These are phyloP conservation scores for Plemyria rubiginata DNA, from an alignment of 2,888 invertebrate species.

Conservation along the genomic window DNA sequence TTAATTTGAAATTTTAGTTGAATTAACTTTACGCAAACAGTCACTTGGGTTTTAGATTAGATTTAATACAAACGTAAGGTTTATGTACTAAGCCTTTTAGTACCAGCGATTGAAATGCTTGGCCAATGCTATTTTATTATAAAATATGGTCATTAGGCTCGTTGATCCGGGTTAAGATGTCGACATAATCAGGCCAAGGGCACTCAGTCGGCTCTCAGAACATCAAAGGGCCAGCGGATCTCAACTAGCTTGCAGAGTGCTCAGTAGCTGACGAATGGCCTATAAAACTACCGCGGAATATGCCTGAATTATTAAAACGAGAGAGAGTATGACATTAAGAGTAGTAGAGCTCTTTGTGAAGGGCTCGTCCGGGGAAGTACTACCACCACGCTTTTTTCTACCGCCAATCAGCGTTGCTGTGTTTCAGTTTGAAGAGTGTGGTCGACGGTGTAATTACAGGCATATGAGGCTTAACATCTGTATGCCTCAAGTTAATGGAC, in stretches of 20 bases:
- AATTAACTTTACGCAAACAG: too few relatives aligned
- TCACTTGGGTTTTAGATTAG: too few relatives aligned
- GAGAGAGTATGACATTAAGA: too few relatives aligned
- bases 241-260: constrained; percentile 54
- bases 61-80: neutral
- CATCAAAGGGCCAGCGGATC: constrained; percentile 62
- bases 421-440: too few relatives aligned
- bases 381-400: too few relatives aligned
- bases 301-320: constrained; percentile 14
- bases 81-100: neutral
- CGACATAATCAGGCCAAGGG: constrained; percentile 60
- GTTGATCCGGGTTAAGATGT: constrained; percentile 52
- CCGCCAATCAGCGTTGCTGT: too few relatives aligned
- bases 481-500: too few relatives aligned
- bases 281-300: constrained; percentile 41
- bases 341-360: too few relatives aligned
- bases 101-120: neutral
- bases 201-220: constrained; percentile 49
- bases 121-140: constrained; percentile 7
- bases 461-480: too few relatives aligned
- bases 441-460: too few relatives aligned
- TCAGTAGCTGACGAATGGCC: constrained; percentile 60
- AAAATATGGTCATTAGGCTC: constrained; percentile 23
- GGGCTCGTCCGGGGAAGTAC: too few relatives aligned
- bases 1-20: too few relatives aligned